Base-by-base conservation (phyloP, 2,797 vertebrate genomes). In the Taeniopygia guttata region DNA sequence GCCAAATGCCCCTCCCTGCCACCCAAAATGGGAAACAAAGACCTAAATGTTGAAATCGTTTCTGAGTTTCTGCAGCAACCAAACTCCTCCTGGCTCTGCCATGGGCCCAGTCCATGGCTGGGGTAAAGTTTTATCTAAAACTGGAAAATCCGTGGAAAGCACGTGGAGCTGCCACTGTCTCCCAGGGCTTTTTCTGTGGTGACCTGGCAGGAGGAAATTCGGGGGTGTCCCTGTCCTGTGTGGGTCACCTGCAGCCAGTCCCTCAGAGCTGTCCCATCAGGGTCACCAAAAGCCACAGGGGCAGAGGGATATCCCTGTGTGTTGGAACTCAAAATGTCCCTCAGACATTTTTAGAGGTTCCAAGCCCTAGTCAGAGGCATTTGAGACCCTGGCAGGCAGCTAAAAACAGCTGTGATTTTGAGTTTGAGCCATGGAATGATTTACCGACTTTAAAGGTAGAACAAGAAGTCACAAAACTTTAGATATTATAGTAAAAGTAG, bases 171-270 rank as follows among this genome's bases (percentile, higher is more conserved):
- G 83, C 68, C 67, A 23, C 77, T 78, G 70, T 55, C 90, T 81
- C 52, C 76, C n/a, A 70, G 67, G 89, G 79, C 80, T 55, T 86
- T 92, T 84, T 80, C 91, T 86, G 85, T 56, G 69, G 84, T 75
- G 88, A 94, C 84, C 36, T 75, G 9, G 2, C 45, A 74, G 66
- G 78, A 93, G 68, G 46, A 48, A 59, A 11, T 38, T 32, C 16
- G 4, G 55, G 72, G 43, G 4, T 38, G 17, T 38, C 60, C n/a
- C 51, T 54, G 20, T 25, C 60, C 51, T 13, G 15, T 25, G 26
- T 54, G n/a, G 3, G 26, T 32, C 59, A 36, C 25, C 19, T 10
- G 5, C 38, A 38, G 38, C 38, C 12, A 7, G 14, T 11, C 27
- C 38, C 38, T 21, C 38, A 42, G 59, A 6, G 5, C 9, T 62